Evolutionary conservation across 2,888 invertebrate species (phyloP), one percentile per base, ranked within the genome.

Genomic region (Andrena flavipes): DNA sequence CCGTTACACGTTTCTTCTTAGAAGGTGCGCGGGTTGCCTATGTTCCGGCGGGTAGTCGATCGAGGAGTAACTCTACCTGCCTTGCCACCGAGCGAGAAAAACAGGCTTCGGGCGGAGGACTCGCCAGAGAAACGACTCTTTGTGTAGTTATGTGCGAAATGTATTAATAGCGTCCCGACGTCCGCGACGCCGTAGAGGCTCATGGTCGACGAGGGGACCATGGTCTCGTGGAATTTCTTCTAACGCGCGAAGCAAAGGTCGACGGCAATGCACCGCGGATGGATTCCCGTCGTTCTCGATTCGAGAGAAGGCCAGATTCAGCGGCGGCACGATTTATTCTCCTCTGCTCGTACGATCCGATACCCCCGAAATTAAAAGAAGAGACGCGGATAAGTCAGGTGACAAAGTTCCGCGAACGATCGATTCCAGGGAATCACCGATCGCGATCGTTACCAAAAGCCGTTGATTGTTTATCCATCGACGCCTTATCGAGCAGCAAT

Each of bases 111-210:
- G 42, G 8, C n/a, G 26, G n/a, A n/a, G 20, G 59, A 16, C 29
- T 70, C 70, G 26, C 23, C 42, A 73, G 59, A 26, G 71, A 60
- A 33, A 48, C n/a, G 49, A 64, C 20, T 64, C 29, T 23, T 72
- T 64, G 63, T 70, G 68, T 29, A 60, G 79, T 84, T 82, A 77
- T 67, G 82, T 85, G 84, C 54, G 82, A 87, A 86, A 85, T 84
- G 78, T 87, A 87, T 88, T 88, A 78, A 80, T 83, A 84, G 62
- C 72, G 63, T 76, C 68, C 49, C 54, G 49, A 60, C 42, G 72
- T 33, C 64, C 63, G 30, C 65, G 26, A 77, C 59, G 54, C 48
- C 56, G 23, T 29, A 16, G 51, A 20, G 68, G 29, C 65, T 77
- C 65, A 48, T 35, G 72, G 30, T 30, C 71, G 29, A 16, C 26